phyloP scores from a whole-genome alignment of 2,888 invertebrate species.

The Pseudoips prasinana region DNA sequence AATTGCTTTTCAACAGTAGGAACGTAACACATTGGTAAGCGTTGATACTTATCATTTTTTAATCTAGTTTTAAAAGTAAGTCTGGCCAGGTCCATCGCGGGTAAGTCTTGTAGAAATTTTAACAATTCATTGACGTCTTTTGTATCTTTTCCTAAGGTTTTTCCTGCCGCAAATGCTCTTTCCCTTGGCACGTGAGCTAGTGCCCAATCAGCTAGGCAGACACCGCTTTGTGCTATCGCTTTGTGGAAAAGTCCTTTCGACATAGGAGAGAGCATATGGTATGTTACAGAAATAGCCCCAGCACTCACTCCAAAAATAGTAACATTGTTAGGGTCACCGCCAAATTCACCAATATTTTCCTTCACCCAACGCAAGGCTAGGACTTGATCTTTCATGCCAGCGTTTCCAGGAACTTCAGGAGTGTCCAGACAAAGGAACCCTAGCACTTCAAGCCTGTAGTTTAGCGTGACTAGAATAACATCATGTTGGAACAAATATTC shows the following conservation, averaged over 20 bases:
- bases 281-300: slow-evolving; percentile 58
- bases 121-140: slow-evolving; percentile 45
- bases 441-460: slow-evolving; percentile 57
- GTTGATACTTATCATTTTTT: slow-evolving; percentile 45
- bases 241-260: slow-evolving; percentile 62
- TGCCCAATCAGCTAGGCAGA: slow-evolving; percentile 51
- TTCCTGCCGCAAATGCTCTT: slow-evolving; percentile 51
- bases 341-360: slow-evolving; percentile 53
- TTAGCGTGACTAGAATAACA: slow-evolving; percentile 64
- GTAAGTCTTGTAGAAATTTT: slow-evolving; percentile 43
- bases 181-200: slow-evolving; percentile 35
- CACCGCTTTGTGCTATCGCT: slow-evolving; percentile 64
- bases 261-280: slow-evolving; percentile 63
- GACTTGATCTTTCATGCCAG: slow-evolving; percentile 65
- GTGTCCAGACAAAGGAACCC: slow-evolving; percentile 48
- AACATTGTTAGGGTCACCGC: slow-evolving; percentile 56
- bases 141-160: slow-evolving; percentile 52
- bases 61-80: slow-evolving; percentile 42
- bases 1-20: slow-evolving; percentile 57
- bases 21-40: slow-evolving; percentile 49
- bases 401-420: slow-evolving; percentile 60
- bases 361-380: slow-evolving; percentile 55
- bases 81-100: slow-evolving; percentile 42
- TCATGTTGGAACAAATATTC: slow-evolving; percentile 59
- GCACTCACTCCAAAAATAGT: slow-evolving; percentile 70